Evolutionary conservation across 2,113 vertebrate species (phyloP).

Genomic region (Phrynosoma blainvillii): DNA sequence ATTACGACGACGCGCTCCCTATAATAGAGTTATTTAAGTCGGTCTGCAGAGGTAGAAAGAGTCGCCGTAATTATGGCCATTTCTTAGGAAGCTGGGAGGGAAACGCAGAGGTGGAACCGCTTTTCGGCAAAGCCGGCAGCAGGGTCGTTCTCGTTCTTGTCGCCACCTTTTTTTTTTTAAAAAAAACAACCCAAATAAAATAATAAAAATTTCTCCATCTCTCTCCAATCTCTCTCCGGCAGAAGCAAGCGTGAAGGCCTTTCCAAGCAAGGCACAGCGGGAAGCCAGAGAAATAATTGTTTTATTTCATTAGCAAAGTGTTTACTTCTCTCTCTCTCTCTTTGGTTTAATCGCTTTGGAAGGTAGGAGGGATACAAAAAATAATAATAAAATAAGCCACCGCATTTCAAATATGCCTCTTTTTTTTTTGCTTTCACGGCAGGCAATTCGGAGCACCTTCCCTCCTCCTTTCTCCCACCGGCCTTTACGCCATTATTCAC

Average conservation of each 20-base stretch:
- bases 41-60: slow-evolving; percentile 1
- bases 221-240: background rate
- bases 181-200: background rate
- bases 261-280: background rate
- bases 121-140: background rate
- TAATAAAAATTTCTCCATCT: background rate
- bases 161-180: too few species aligned
- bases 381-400: too few species aligned
- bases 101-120: background rate
- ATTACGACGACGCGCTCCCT: background rate
- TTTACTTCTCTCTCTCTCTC: background rate
- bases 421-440: background rate
- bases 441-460: background rate
- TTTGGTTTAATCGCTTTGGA: background rate
- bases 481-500: background rate
- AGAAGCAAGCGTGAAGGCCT: background rate
- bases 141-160: background rate
- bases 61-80: background rate
- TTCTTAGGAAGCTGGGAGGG: background rate
- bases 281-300: background rate
- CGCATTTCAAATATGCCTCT: background rate
- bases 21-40: slow-evolving; percentile 1
- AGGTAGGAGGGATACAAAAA: background rate
- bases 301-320: background rate
- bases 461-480: background rate